Base-by-base conservation (phyloP, 2,888 invertebrate genomes). In the Deilephila elpenor region DNA sequence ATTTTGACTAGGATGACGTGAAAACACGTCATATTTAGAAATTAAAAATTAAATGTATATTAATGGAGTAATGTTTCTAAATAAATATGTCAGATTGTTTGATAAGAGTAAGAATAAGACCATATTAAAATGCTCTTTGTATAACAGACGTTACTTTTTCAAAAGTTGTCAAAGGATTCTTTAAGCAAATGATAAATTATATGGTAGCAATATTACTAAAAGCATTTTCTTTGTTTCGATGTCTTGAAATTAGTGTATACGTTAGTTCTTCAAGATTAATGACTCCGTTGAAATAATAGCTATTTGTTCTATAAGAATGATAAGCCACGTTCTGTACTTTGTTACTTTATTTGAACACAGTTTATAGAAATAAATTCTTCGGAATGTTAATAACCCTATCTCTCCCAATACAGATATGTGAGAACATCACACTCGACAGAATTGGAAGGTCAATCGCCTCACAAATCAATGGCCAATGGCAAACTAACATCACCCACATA, bases 351-450 rank as follows among this genome's bases (percentile, higher is more conserved):
- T 32, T n/a, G 11, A 56, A 25, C 29, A 17, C 0, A 53, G 19
- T 7, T 17, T 17, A 71, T 6, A 20, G 17, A 34, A 34, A 20
- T 44, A 19, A n/a, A 5, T 56, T 14, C 53, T 53, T 20, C 62
- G 7, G n/a, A 0, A 37, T 37, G 2, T 25, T 37, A 60, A 51
- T 59, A 73, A 51, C 61, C 67, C 77, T 73, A 77, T 73, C 76
- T 71, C 79, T 76, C 77, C 80, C 72, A 78, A 73, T 80, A 83
- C 92, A 96, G 96, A 92, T 95, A 95, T 86, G 95, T 95, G 84
- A 95, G 95, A 84, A 95, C 96, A 79, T 93, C 94, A 79, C 95
- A 95, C 82, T 91, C 95, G 74, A 90, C 95, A 79, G 94, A 95
- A 79, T 85, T 95, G 75, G 96, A 95, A 84, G 95, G 95, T 78